These are phyloP conservation scores for Phytoseiulus persimilis DNA, from an alignment of 2,888 invertebrate genomes.

Conservation along the genomic window DNA sequence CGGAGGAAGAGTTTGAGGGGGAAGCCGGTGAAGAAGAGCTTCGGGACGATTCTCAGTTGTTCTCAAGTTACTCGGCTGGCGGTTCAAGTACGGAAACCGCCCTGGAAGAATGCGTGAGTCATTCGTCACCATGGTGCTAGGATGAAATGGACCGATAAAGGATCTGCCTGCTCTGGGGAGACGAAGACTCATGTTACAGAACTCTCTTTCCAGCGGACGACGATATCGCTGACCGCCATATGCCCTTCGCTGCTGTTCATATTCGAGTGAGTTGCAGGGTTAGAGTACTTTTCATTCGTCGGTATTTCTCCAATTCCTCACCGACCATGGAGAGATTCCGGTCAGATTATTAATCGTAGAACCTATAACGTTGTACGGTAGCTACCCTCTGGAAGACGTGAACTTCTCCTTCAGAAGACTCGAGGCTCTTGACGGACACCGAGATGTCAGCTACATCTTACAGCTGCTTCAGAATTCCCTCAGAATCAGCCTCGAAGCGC, in stretches of 20 bases:
- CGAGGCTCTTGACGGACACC: not conserved
- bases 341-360: not conserved
- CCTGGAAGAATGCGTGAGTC: no score
- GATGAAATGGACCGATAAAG: no score
- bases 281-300: no score
- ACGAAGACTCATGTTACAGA: not conserved
- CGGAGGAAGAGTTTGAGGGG: no score
- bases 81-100: no score
- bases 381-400: not conserved
- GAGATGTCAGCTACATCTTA: not conserved
- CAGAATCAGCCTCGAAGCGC: not conserved
- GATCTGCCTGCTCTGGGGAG: no score
- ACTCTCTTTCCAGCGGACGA: no score
- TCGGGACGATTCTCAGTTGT: no score
- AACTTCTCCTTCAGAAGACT: not conserved
- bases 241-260: not conserved
- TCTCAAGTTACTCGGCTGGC: no score
- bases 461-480: not conserved
- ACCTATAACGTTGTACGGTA: not conserved
- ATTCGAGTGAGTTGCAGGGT: not conserved
- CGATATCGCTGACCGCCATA: not conserved
- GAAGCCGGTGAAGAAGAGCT: no score
- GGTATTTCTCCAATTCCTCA: no score
- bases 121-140: no score
- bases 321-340: not conserved